phyloP scores from a whole-genome alignment of 30 jellyfish, hydroid and myxozoan genomes.

The Phacellophora camtschatica region DNA sequence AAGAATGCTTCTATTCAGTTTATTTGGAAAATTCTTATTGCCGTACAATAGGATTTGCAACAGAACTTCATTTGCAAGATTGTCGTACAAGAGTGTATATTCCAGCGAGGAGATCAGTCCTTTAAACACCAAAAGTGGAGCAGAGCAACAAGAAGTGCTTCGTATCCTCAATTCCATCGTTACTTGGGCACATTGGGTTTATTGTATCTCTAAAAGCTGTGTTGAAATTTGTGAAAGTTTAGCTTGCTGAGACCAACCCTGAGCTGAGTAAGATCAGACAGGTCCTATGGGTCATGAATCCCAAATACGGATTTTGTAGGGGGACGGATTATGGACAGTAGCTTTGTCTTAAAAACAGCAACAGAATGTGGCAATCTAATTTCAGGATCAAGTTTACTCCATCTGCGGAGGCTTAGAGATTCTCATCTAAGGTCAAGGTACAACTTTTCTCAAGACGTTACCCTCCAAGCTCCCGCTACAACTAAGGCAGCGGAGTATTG shows the following conservation, averaged over 20 bases:
- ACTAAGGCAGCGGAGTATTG: not conserved
- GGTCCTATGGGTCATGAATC: conserved; percentile 1
- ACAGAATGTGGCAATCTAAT: not conserved
- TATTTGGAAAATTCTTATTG: not conserved
- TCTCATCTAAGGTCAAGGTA: not conserved
- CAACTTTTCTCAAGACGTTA: not conserved
- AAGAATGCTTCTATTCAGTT: too few relatives aligned
- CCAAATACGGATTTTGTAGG: not conserved
- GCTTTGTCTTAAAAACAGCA: too few relatives aligned
- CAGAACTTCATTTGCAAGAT: not conserved
- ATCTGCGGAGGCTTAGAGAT: not conserved
- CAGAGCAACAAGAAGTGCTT: too few relatives aligned
- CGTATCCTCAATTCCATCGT: too few relatives aligned
- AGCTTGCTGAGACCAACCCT: conserved; percentile 1
- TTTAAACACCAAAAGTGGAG: not conserved
- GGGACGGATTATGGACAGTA: not conserved
- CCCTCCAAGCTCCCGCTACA: not conserved
- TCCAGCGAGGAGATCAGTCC: not conserved
- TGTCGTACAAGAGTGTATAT: not conserved
- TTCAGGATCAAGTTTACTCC: not conserved
- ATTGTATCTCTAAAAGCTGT: too few relatives aligned
- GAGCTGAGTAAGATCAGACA: not conserved
- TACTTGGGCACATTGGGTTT: too few relatives aligned
- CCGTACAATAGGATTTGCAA: not conserved
- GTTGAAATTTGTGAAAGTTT: too few relatives aligned